Base-by-base conservation (phyloP, 2,797 vertebrate species). In the Platalea minor region DNA sequence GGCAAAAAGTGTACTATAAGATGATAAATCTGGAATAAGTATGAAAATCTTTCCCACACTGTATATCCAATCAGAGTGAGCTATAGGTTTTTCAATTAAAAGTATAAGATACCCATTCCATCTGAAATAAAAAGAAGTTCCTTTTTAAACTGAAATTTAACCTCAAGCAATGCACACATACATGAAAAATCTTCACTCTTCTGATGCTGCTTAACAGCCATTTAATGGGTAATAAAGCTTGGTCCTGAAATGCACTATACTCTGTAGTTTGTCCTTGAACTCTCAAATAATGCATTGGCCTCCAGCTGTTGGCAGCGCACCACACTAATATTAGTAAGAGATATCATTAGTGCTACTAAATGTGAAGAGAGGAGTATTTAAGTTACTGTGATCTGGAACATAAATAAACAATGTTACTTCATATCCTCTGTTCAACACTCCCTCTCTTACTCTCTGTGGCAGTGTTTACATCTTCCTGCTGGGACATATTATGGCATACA, bases 341-440 rank as follows among this genome's bases (percentile, higher is more conserved):
- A 25, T 78, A 91, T 84, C 79, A 73, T 84, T 68, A 78, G 41
- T 67, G 67, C 53, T 90, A 68, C 60, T 82, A 59, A 90, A 84
- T 50, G 80, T 76, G 63, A 91, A 65, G 68, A 35, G 45, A 59
- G 48, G 54, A 85, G 19, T 73, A 88, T 84, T 85, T 88, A 54
- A 81, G 43, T 65, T 74, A 26, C 80, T 45, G 1, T 67, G 51
- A 63, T 92, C 67, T 74, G 91, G 39, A 94, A 91, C 56, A 70
- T 46, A 94, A 93, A 95, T 31, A 94, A 86, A 65, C 35, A 54
- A 41, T 61, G 29, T 79, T 85, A 81, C 24, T 95, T 89, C 50
- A 23, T 59, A 82, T 67, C n/a, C 67, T 93, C 63, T 88, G 2
- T 60, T 89, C 80, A 74, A 21, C 51, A 3, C 18, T 69, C 46